A percentile compares a stretch with the other conserved stretches of the same genome.
phyloP scores from a whole-genome alignment of 1,140 invertebrate genomes.

The Drosophila parvula region DNA sequence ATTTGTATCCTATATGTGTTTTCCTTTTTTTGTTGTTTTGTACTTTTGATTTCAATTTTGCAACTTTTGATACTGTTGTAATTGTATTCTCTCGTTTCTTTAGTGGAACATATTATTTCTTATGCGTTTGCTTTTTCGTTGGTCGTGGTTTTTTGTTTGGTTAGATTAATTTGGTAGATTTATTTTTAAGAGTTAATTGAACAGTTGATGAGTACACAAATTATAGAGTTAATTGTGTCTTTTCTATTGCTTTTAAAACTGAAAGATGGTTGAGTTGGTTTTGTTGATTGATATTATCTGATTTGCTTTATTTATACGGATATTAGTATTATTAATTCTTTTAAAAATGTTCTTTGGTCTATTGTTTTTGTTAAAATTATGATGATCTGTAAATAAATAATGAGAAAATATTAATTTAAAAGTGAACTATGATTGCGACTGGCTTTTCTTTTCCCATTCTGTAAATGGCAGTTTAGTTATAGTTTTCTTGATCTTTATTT shows the following conservation, averaged over 20 bases:
- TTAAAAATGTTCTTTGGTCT: constrained; percentile 75
- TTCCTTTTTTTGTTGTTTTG: constrained; percentile 51
- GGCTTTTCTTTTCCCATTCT: background rate
- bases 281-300: constrained; percentile 21
- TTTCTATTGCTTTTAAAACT: constrained; percentile 79
- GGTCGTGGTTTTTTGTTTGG: constrained; percentile 14
- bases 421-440: background rate
- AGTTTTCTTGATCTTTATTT: background rate
- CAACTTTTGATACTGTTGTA: constrained; percentile 27
- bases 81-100: constrained; percentile 35
- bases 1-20: constrained; percentile 24
- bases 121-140: constrained; percentile 29
- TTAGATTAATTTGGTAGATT: background rate
- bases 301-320: constrained; percentile 17
- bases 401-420: constrained; percentile 20
- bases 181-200: constrained; percentile 15
- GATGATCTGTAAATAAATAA: constrained; percentile 75
- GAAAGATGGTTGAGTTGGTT: constrained; percentile 66
- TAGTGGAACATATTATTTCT: constrained; percentile 12
- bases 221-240: constrained; percentile 55
- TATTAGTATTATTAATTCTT: constrained; percentile 51
- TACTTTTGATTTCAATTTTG: constrained; percentile 80
- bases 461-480: background rate
- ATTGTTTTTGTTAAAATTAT: constrained; percentile 82
- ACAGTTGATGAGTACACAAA: constrained; percentile 40